phyloP scores from a whole-genome alignment of 2,888 invertebrate species.

The Phyllotreta cruciferae region DNA sequence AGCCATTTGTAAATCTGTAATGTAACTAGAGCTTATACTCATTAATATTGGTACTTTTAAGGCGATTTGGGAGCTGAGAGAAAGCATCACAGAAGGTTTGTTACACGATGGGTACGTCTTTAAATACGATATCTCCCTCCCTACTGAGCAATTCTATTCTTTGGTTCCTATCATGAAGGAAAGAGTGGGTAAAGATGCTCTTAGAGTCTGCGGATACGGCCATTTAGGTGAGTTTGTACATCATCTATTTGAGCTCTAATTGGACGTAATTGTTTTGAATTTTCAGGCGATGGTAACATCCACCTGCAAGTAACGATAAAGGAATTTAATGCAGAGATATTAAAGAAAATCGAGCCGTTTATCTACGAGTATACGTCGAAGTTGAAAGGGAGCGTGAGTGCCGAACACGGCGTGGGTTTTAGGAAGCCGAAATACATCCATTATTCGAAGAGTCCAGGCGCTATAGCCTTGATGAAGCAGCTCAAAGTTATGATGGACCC shows the following conservation, averaged over 20 bases:
- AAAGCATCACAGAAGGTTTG: conserved; percentile 81
- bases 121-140: conserved; percentile 95
- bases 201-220: conserved; percentile 85
- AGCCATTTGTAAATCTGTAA: too few relatives aligned
- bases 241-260: background rate
- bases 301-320: conserved; percentile 87
- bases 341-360: conserved; percentile 82
- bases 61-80: conserved; percentile 87
- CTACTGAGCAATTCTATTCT: conserved; percentile 82
- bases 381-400: conserved; percentile 87
- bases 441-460: conserved; percentile 78
- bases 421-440: conserved; percentile 83
- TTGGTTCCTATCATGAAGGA: conserved; percentile 76
- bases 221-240: conserved; percentile 88
- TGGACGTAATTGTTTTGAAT: conserved; percentile 13
- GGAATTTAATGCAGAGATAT: conserved; percentile 69
- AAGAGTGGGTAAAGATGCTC: conserved; percentile 69
- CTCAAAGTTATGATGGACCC: conserved; percentile 91
- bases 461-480: conserved; percentile 80
- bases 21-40: too few relatives aligned
- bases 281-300: conserved; percentile 88
- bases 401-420: conserved; percentile 97
- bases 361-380: conserved; percentile 88
- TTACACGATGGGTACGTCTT: conserved; percentile 85
- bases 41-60: too few relatives aligned